phyloP scores from a whole-genome alignment of 2,113 vertebrate genomes.

The Lynx canadensis region DNA sequence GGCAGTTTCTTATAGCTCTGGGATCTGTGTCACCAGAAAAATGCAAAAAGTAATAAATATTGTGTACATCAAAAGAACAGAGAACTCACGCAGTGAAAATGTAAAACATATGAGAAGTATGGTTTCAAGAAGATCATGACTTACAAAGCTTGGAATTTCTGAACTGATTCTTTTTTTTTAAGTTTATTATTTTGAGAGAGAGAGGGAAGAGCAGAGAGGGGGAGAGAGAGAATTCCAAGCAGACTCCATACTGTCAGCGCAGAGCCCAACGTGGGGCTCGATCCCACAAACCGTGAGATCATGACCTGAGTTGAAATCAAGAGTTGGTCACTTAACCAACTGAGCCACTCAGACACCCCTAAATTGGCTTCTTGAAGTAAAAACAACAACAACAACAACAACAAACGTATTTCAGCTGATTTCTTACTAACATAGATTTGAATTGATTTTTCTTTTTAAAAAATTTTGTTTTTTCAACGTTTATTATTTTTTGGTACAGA shows the following conservation, averaged over 20 bases:
- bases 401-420: constrained; percentile 3
- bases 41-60: constrained; percentile 61
- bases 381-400: not conserved
- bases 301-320: too few species aligned
- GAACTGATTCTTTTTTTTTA: not conserved
- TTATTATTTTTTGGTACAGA: too few species aligned
- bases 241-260: too few species aligned
- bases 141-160: constrained; percentile 62
- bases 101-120: constrained; percentile 61
- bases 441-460: constrained; percentile 54
- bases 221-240: too few species aligned
- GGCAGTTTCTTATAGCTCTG: constrained; percentile 20
- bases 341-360: too few species aligned
- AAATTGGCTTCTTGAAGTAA: not conserved
- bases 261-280: too few species aligned
- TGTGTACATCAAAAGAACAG: constrained; percentile 50
- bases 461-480: too few species aligned
- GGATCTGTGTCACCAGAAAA: constrained; percentile 49
- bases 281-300: too few species aligned
- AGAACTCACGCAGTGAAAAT: constrained; percentile 51
- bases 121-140: constrained; percentile 51
- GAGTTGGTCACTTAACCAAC: too few species aligned
- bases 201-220: too few species aligned
- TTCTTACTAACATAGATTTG: not conserved
- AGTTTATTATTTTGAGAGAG: too few species aligned